These are phyloP conservation scores for Pelecanus crispus DNA, from an alignment of 2,113 vertebrate genomes.

Conservation along the genomic window DNA sequence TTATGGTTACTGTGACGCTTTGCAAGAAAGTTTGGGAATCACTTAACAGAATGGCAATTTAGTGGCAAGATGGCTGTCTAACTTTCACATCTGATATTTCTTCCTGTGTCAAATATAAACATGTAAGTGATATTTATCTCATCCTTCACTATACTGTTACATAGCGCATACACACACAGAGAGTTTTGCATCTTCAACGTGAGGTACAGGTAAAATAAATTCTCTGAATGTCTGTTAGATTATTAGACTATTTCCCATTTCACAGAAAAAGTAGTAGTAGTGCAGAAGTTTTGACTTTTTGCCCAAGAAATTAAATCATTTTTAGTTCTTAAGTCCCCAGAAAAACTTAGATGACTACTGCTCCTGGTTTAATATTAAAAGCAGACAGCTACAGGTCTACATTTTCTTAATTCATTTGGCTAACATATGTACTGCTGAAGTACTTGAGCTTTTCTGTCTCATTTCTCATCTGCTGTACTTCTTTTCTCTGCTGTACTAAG, in stretches of 20 bases:
- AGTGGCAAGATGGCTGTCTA: background rate
- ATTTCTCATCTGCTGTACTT: background rate
- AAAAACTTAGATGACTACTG: background rate
- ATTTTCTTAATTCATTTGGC: background rate
- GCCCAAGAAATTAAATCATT: background rate
- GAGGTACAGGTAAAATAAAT: background rate
- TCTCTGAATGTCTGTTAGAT: background rate
- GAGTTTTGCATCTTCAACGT: background rate
- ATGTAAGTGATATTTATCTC: background rate
- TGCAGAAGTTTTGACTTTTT: background rate
- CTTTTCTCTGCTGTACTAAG: background rate
- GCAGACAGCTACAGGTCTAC: background rate
- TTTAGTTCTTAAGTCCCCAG: background rate
- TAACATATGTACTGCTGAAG: background rate
- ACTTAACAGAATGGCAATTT: background rate
- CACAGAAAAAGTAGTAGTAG: background rate
- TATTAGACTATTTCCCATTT: background rate
- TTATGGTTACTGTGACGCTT: background rate
- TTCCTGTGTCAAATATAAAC: background rate
- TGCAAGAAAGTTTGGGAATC: background rate
- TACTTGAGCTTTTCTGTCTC: background rate
- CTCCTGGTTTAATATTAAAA: background rate
- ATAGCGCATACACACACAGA: accelerated
- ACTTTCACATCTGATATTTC: background rate
- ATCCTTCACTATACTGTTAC: background rate